Conservation (phyloP, 2,888 invertebrate species). For the Azorinus chamasolen region DNA sequence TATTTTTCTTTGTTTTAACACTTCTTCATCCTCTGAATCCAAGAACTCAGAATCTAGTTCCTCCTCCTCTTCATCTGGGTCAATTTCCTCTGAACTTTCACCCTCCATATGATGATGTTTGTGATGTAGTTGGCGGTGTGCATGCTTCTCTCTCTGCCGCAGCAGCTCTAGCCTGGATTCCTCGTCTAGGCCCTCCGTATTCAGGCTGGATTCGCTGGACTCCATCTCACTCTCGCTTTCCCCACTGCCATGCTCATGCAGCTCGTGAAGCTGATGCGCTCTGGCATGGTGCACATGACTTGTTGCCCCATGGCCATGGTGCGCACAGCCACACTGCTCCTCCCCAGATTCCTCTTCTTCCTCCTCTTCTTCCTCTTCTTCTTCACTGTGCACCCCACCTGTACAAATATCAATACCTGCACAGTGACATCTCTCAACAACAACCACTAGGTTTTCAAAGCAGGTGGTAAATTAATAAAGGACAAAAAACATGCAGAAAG, state of each 20-base stretch:
- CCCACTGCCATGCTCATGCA: constrained; percentile 63
- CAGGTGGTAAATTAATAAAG: no score
- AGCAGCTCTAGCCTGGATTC: constrained; percentile 43
- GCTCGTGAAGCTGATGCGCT: constrained; percentile 59
- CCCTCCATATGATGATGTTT: constrained; percentile 55
- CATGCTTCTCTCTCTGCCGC: constrained; percentile 28
- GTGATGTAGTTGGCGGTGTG: constrained; percentile 42
- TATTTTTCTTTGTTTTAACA: constrained; percentile 71
- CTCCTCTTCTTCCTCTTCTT: constrained; percentile 45
- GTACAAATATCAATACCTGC: constrained; percentile 1
- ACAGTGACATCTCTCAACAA: no score
- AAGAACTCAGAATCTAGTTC: constrained; percentile 74
- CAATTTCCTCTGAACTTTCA: constrained; percentile 69
- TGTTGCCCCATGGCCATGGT: constrained; percentile 53
- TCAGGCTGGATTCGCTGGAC: constrained; percentile 82
- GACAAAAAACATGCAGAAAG: no score
- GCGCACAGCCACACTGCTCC: constrained; percentile 59
- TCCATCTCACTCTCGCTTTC: constrained; percentile 79
- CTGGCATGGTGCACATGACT: constrained; percentile 60
- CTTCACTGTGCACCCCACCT: constrained; percentile 28
- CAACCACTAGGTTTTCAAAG: no score
- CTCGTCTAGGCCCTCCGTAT: constrained; percentile 73
- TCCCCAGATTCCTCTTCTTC: constrained; percentile 55
- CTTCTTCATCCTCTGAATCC: constrained; percentile 77
- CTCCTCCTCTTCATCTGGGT: constrained; percentile 71